Base-by-base conservation (phyloP, 2,113 vertebrate species). In the Trichechus manatus region DNA sequence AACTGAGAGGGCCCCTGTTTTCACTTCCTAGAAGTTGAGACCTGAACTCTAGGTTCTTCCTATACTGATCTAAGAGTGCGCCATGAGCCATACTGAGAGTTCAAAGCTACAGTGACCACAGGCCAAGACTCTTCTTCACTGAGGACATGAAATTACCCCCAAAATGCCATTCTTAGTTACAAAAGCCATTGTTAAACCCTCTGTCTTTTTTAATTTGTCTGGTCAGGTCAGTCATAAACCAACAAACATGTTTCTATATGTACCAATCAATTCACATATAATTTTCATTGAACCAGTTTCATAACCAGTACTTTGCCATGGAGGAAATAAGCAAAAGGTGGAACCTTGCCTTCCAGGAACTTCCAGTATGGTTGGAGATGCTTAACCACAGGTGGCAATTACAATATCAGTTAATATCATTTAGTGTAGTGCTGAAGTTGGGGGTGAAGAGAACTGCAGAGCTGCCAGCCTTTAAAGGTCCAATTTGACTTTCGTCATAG, bases 31-130 rank as follows among this genome's bases (percentile, higher is more conserved):
- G 39, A 92, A 90, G 33, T 33, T 87, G 47, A 79, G 25, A 61
- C 93, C 50, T 93, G 89, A 92, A 47, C 31, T 95, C 84, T 78
- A 63, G 72, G 13, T 89, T 89, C 39, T 95, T 92, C 80, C 50
- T 83, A 9, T 59, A 50, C n/a, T 75, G 44, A 81, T 20, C 64
- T 39, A 44, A 5, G 56, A 89, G 15, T 50, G n/a, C 10, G 19
- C 8, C 36, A 61, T 7, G 79, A 70, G 7, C 17, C 33, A 0
- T 33, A 47, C 33, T 39, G 39, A 56, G 63, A 20, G 2, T 27
- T 88, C 31, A 85, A 44, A 80, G 56, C 5, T 42, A 6, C 17
- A 29, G 27, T 50, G 63, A 66, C 22, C 4, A 29, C 17, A 8
- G 19, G 47, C 33, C 36, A 82, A 25, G 11, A n/a, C 17, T 61